These are phyloP conservation scores for Netelia inedita DNA, from an alignment of 2,888 invertebrate genomes.

Conservation along the genomic window DNA sequence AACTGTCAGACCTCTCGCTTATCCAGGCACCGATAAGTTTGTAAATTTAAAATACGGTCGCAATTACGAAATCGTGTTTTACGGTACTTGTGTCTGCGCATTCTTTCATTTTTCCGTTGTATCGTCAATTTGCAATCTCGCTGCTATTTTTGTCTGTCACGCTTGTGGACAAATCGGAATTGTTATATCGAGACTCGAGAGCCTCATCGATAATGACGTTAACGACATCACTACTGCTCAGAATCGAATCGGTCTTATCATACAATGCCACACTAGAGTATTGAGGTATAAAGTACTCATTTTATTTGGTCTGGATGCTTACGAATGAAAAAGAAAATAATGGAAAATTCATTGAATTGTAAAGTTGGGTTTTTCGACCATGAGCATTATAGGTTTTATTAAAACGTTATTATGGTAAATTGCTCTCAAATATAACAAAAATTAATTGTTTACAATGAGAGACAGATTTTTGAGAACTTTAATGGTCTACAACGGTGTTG, in stretches of 20 bases:
- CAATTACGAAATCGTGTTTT: slow-evolving; percentile 72
- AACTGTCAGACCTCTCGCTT: slow-evolving; percentile 63
- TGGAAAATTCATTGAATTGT: background rate
- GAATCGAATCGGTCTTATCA: slow-evolving; percentile 20
- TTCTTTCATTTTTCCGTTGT: slow-evolving; percentile 64
- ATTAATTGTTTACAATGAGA: too few relatives aligned
- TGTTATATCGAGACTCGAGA: slow-evolving; percentile 59
- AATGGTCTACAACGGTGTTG: background rate
- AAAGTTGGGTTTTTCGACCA: too few relatives aligned
- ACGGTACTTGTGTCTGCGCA: slow-evolving; percentile 61
- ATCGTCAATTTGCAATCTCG: slow-evolving; percentile 67
- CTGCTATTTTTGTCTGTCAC: slow-evolving; percentile 72
- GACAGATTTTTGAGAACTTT: too few relatives aligned
- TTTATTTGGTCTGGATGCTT: background rate
- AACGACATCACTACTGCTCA: background rate
- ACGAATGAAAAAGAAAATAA: background rate
- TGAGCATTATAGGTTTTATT: too few relatives aligned
- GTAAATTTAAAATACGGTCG: slow-evolving; percentile 64
- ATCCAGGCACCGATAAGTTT: slow-evolving; percentile 59
- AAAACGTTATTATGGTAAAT: too few relatives aligned
- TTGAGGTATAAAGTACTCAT: slow-evolving; percentile 12
- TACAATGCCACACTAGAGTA: slow-evolving; percentile 25
- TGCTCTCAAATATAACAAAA: too few relatives aligned
- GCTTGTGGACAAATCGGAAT: slow-evolving; percentile 72
- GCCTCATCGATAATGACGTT: slow-evolving; percentile 49